These are phyloP conservation scores for Anas platyrhynchos DNA, from an alignment of 2,113 vertebrate genomes.

Conservation along the genomic window DNA sequence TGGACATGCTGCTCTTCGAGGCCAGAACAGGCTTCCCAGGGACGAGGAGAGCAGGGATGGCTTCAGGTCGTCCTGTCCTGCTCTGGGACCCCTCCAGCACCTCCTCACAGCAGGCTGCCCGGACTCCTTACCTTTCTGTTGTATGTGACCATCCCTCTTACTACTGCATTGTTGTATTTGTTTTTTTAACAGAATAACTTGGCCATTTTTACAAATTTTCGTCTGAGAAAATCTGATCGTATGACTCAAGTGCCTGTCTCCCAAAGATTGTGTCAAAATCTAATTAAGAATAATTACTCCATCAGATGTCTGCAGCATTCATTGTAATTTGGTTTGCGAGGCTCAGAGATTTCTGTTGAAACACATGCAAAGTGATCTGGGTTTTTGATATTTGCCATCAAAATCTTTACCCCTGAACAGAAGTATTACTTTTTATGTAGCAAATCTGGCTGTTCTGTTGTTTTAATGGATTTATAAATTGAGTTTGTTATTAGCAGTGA, in stretches of 20 bases:
- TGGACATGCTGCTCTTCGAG: neutral
- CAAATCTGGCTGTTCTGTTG: neutral
- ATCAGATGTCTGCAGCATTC: neutral
- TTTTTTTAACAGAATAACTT: neutral
- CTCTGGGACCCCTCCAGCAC: neutral
- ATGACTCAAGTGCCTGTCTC: neutral
- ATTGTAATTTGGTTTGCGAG: neutral
- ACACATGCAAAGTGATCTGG: neutral
- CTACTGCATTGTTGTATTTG: neutral
- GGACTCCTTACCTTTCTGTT: neutral
- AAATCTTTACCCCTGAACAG: neutral
- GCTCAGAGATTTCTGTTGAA: constrained; percentile 11
- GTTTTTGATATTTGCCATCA: neutral
- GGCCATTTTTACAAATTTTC: neutral
- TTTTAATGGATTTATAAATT: constrained; percentile 41
- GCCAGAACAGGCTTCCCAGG: neutral
- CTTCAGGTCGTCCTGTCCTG: neutral
- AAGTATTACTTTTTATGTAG: neutral
- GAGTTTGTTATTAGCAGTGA: constrained; percentile 7
- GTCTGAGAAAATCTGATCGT: neutral
- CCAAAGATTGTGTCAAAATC: neutral
- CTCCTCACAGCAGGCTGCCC: neutral
- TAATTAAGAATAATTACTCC: constrained; percentile 29
- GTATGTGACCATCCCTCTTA: neutral
- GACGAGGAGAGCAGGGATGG: neutral